phyloP scores from a whole-genome alignment of 1,140 invertebrate species.

The Drosophila kanapiae region DNA sequence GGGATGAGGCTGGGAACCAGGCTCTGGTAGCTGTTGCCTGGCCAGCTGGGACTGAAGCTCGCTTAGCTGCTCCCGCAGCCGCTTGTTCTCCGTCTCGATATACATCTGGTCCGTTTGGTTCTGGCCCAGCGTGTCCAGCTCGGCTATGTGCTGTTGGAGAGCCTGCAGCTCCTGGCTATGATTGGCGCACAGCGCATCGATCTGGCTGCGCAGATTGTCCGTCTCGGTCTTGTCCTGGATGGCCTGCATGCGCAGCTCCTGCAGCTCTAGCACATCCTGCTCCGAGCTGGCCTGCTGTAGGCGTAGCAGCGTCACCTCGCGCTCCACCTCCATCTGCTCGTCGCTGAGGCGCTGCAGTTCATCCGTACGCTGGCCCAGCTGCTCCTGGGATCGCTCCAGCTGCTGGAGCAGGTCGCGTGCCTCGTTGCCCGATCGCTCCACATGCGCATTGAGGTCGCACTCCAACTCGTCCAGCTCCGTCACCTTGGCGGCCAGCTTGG shows the following conservation, averaged over 20 bases:
- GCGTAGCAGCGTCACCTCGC: constrained; percentile 72
- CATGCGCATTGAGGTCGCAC: constrained; percentile 87
- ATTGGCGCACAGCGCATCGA: constrained; percentile 71
- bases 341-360: constrained; percentile 86
- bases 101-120: constrained; percentile 83
- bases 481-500: constrained; percentile 86
- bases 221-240: constrained; percentile 83
- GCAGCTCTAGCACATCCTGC: constrained; percentile 77
- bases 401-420: constrained; percentile 85
- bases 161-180: constrained; percentile 74
- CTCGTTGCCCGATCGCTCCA: constrained; percentile 87
- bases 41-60: constrained; percentile 74
- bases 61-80: constrained; percentile 68
- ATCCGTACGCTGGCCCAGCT: constrained; percentile 86
- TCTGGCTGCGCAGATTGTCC: constrained; percentile 79
- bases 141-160: constrained; percentile 74
- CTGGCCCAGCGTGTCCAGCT: constrained; percentile 79
- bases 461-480: constrained; percentile 88
- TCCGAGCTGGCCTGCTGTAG: constrained; percentile 81
- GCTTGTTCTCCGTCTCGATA: constrained; percentile 83
- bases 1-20: no score
- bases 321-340: constrained; percentile 77
- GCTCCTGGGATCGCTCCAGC: constrained; percentile 86
- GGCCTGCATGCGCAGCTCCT: constrained; percentile 82
- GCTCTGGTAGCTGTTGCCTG: constrained; percentile 13